A percentile compares a stretch with the other conserved stretches of the same genome.
Conservation (phyloP, 2,888 invertebrate species). For the Phyllotreta striolata region DNA sequence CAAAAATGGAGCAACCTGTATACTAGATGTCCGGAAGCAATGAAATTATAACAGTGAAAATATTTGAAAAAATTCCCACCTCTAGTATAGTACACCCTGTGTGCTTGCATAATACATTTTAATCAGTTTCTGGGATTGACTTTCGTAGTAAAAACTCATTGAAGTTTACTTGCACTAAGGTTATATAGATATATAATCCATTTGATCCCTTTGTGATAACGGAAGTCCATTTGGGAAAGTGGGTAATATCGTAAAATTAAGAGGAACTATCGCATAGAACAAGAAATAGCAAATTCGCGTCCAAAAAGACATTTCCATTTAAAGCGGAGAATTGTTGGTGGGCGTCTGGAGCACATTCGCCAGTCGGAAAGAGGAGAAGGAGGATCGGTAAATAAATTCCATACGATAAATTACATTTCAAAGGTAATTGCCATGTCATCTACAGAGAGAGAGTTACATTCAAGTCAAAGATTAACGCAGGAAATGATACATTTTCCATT, state of each 20-base stretch:
- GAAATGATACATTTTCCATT: constrained; percentile 42
- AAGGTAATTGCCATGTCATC: constrained; percentile 45
- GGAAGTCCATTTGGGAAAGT: neutral
- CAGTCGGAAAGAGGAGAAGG: constrained; percentile 4
- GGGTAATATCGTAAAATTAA: constrained; percentile 5
- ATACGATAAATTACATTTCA: constrained; percentile 39
- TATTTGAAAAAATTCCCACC: no score
- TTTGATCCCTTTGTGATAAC: no score
- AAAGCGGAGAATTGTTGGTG: constrained; percentile 11
- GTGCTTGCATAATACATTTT: no score
- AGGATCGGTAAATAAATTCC: constrained; percentile 33
- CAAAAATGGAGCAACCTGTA: no score
- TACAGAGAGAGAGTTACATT: constrained; percentile 37
- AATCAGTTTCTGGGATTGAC: no score
- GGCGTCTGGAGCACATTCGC: no score
- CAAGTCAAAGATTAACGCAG: constrained; percentile 39
- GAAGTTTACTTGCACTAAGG: no score
- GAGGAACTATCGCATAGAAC: neutral
- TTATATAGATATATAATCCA: no score
- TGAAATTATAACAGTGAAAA: no score
- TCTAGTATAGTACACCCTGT: no score
- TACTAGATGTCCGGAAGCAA: no score
- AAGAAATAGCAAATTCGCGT: neutral
- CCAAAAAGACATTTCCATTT: constrained; percentile 10
- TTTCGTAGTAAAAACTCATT: no score